A percentile compares a stretch with the other conserved stretches of the same genome.
Evolutionary conservation across 2,797 vertebrate species (phyloP).

Genomic region (Odontamblyopus rebecca): DNA sequence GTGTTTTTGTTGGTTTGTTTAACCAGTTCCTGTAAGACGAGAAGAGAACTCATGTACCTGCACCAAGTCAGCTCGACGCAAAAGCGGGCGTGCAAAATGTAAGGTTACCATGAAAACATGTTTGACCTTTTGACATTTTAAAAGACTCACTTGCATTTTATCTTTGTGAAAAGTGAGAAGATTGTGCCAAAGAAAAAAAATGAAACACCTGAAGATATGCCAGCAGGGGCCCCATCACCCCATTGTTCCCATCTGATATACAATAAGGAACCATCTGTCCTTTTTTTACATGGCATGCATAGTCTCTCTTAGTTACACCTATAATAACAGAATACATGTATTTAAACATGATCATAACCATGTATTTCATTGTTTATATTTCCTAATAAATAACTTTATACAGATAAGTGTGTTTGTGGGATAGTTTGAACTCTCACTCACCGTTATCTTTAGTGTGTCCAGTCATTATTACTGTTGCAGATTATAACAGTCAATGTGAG

Average conservation of each 20-base stretch:
- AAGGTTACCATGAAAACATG: slow-evolving; percentile 11
- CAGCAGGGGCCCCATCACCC: background rate
- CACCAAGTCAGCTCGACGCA: background rate
- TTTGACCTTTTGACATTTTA: background rate
- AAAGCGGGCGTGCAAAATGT: slow-evolving; percentile 2
- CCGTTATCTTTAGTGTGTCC: background rate
- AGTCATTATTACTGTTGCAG: background rate
- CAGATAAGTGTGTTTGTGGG: background rate
- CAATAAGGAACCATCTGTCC: background rate
- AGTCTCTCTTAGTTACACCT: background rate
- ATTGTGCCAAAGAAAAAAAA: background rate
- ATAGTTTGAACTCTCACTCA: background rate
- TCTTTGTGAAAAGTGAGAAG: slow-evolving; percentile 17
- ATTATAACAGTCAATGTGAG: too few species aligned
- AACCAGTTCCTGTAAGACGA: slow-evolving; percentile 15
- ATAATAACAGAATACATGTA: background rate
- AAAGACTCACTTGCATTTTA: background rate
- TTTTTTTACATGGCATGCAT: background rate
- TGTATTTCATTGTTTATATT: background rate
- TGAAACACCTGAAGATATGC: slow-evolving; percentile 15
- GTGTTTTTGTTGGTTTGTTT: background rate
- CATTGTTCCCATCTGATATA: slow-evolving; percentile 48
- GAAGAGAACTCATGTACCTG: slow-evolving; percentile 1
- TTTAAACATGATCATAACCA: background rate
- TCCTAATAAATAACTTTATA: background rate